phyloP scores from a whole-genome alignment of 2,797 vertebrate genomes.

The Champsocephalus esox region DNA sequence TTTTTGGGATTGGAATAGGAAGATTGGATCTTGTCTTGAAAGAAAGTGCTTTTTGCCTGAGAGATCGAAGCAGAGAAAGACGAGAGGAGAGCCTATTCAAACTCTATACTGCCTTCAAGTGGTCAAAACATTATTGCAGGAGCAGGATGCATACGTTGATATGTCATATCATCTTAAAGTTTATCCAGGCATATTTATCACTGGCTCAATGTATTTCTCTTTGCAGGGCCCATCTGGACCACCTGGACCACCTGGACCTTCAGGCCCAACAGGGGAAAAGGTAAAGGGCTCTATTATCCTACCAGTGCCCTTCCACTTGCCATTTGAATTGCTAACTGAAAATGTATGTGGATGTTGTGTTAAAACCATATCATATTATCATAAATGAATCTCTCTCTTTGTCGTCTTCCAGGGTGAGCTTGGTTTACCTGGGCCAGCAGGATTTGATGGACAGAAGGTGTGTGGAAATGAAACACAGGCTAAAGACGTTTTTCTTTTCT shows the following conservation, averaged over 20 bases:
- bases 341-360: background rate
- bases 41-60: too few species aligned
- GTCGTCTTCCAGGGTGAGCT: conserved; percentile 88
- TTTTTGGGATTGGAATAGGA: too few species aligned
- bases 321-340: background rate
- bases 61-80: too few species aligned
- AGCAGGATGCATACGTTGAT: background rate
- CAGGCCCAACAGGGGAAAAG: conserved; percentile 89
- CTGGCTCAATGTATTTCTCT: conserved; percentile 7
- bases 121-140: conserved; percentile 4
- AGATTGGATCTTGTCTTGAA: too few species aligned
- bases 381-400: conserved; percentile 9
- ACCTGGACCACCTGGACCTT: conserved; percentile 90
- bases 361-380: background rate
- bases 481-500: background rate
- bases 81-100: background rate
- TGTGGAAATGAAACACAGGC: background rate
- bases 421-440: conserved; percentile 90
- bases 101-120: conserved; percentile 11
- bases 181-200: background rate
- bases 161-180: background rate
- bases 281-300: conserved; percentile 69
- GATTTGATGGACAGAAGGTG: conserved; percentile 91
- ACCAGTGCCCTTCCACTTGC: background rate
- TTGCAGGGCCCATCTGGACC: conserved; percentile 89